A percentile compares a stretch with the other conserved stretches of the same genome.
phyloP scores from a whole-genome alignment of 64 coral and sea anemone species.

The Dendrophyllia cribrosa region DNA sequence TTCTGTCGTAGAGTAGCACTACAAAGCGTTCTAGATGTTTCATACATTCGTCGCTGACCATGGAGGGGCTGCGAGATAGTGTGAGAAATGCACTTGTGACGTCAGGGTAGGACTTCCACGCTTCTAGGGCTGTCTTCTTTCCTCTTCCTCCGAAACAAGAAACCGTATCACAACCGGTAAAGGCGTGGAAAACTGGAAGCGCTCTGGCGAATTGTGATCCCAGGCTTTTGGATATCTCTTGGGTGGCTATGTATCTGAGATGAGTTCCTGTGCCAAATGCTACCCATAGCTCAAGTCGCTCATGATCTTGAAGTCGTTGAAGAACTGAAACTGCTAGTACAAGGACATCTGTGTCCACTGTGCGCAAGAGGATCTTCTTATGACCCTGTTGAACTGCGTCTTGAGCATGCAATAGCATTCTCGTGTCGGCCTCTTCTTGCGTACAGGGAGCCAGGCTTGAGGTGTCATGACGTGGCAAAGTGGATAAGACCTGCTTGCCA shows the following conservation, averaged over 20 bases:
- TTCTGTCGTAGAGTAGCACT: conserved; percentile 46
- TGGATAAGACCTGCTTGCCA: conserved; percentile 3
- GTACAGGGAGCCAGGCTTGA: no score
- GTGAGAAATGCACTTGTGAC: conserved; percentile 27
- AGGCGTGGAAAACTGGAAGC: conserved; percentile 47
- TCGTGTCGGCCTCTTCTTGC: no score
- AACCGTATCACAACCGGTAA: conserved; percentile 52
- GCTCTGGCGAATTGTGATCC: conserved; percentile 1
- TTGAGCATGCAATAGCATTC: no score
- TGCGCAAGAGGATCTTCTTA: no score
- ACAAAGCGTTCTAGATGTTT: conserved; percentile 39
- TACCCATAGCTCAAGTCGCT: conserved; percentile 28
- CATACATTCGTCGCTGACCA: conserved; percentile 41
- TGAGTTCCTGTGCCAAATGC: conserved; percentile 52
- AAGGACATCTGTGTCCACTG: neutral
- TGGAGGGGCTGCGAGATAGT: neutral
- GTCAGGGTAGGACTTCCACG: conserved; percentile 23
- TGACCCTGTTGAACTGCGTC: no score
- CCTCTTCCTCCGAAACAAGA: conserved; percentile 21
- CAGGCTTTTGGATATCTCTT: conserved; percentile 31
- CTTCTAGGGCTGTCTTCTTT: conserved; percentile 39
- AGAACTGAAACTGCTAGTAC: conserved; percentile 2
- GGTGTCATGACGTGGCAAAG: neutral
- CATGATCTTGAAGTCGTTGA: neutral
- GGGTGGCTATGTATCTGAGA: conserved; percentile 51